A percentile compares a stretch with the other conserved stretches of the same genome.
Evolutionary conservation across 2,888 invertebrate genomes (phyloP).

Genomic region (Hirtodrosophila alboralis): DNA sequence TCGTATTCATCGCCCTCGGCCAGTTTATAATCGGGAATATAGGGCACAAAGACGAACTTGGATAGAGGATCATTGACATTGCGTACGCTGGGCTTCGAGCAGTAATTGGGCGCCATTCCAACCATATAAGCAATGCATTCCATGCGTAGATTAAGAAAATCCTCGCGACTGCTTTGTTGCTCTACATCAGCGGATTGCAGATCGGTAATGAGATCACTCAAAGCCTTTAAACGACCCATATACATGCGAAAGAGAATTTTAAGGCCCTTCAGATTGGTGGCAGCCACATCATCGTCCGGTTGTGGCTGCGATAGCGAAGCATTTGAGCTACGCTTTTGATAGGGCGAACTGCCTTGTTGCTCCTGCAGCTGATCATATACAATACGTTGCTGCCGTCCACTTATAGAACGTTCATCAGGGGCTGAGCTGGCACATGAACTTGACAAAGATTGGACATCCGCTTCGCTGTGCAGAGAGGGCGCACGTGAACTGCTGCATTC

Average conservation of each 20-base stretch:
- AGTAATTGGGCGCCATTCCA: constrained; percentile 67
- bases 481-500: constrained; percentile 77
- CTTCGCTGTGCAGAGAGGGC: constrained; percentile 75
- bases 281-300: constrained; percentile 62
- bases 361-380: constrained; percentile 79
- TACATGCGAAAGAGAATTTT: constrained; percentile 87
- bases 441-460: constrained; percentile 78
- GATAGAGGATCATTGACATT: constrained; percentile 36
- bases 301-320: constrained; percentile 64
- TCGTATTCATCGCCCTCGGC: constrained; percentile 68
- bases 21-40: constrained; percentile 81
- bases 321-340: constrained; percentile 76
- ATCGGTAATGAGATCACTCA: constrained; percentile 80
- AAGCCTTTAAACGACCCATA: constrained; percentile 84
- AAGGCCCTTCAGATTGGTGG: constrained; percentile 84
- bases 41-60: constrained; percentile 75
- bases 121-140: constrained; percentile 81
- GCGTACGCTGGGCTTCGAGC: constrained; percentile 55
- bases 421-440: constrained; percentile 78
- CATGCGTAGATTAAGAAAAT: constrained; percentile 78
- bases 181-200: constrained; percentile 78
- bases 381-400: constrained; percentile 70
- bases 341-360: constrained; percentile 61
- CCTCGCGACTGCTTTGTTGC: constrained; percentile 73
- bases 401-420: constrained; percentile 73